Percentiles rank a stretch among this genome's conserved stretches.
Conservation (phyloP, 1,140 invertebrate species). For the Eciton burchellii region DNA sequence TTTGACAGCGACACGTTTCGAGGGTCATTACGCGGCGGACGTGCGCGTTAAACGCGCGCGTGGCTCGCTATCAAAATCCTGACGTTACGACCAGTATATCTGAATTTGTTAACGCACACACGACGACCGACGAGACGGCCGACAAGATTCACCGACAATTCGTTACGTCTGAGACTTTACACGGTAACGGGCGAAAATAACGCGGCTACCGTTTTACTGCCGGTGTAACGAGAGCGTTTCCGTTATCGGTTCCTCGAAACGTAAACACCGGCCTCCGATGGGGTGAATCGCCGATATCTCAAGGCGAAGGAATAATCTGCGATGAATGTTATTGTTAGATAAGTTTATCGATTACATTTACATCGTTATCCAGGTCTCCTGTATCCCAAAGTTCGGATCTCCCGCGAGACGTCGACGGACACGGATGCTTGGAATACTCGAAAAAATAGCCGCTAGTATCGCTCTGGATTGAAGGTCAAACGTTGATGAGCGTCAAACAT, state of each 20-base stretch:
- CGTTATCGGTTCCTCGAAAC: no score
- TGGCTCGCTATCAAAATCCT: constrained; percentile 54
- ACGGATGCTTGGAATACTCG: not conserved
- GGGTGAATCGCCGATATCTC: no score
- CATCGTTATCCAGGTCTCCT: no score
- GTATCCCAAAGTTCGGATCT: no score
- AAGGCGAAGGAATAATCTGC: no score
- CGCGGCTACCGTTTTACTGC: no score
- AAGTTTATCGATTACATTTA: no score
- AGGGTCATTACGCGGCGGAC: constrained; percentile 63
- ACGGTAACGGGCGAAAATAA: not conserved
- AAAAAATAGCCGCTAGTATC: not conserved
- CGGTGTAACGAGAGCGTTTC: no score
- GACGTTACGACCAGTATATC: constrained; percentile 32
- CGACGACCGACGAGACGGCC: no score
- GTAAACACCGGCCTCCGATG: no score
- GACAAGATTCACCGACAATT: not conserved
- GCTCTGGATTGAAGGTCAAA: not conserved
- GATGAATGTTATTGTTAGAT: no score
- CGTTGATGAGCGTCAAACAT: not conserved
- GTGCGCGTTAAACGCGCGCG: constrained; percentile 46
- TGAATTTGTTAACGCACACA: constrained; percentile 20
- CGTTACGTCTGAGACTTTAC: not conserved
- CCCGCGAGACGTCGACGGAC: no score
- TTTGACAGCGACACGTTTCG: constrained; percentile 69